Evolutionary conservation across 1,140 invertebrate species (phyloP).

Genomic region (Pantala flavescens): DNA sequence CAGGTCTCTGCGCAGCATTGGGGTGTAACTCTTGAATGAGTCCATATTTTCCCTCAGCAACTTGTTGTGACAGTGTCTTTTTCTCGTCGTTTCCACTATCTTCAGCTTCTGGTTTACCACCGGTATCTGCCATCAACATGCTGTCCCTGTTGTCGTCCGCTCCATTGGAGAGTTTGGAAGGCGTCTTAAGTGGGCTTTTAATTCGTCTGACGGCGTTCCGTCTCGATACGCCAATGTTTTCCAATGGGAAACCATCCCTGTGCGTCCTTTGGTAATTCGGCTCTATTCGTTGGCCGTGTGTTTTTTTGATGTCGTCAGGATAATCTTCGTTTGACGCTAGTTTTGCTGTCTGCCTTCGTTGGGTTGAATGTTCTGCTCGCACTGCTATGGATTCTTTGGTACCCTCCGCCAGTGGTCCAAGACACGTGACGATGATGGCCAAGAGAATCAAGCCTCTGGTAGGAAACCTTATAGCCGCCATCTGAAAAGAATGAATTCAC

Average conservation of each 20-base stretch:
- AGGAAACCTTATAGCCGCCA: too few species aligned
- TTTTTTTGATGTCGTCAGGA: background rate
- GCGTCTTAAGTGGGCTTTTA: background rate
- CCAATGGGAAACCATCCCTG: too few species aligned
- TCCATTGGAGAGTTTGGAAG: background rate
- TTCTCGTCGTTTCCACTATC: conserved; percentile 59
- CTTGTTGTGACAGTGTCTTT: conserved; percentile 73
- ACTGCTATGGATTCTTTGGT: too few species aligned
- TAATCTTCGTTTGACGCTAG: background rate
- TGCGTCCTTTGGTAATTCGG: background rate
- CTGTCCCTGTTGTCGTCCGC: background rate
- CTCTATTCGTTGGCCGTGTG: background rate
- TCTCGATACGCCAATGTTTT: background rate
- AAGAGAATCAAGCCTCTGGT: too few species aligned
- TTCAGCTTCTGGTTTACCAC: background rate
- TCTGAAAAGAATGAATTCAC: too few species aligned
- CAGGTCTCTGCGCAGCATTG: conserved; percentile 54
- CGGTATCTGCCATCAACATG: background rate
- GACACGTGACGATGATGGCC: too few species aligned
- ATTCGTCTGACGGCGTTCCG: background rate
- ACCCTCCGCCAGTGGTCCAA: too few species aligned
- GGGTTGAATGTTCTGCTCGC: too few species aligned
- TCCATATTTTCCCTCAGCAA: conserved; percentile 79
- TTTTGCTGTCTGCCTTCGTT: too few species aligned
- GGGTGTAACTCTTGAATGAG: conserved; percentile 73